Conservation (phyloP, 2,888 invertebrate species). For the Eupithecia abbreviata region DNA sequence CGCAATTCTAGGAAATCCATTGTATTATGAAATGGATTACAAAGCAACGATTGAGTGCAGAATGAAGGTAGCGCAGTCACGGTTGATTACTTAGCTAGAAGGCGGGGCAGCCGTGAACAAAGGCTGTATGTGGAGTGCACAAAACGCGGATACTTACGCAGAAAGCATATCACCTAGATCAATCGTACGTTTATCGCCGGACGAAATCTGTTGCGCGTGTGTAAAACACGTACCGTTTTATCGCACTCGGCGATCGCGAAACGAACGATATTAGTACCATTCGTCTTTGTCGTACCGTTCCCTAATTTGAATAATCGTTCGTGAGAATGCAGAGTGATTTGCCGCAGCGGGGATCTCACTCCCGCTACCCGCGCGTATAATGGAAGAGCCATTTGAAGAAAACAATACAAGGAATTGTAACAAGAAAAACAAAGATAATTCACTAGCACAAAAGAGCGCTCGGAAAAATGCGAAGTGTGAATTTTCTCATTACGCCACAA, state of each 20-base stretch:
- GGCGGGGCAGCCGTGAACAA: slow-evolving; percentile 53
- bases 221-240: slow-evolving; percentile 74
- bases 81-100: slow-evolving; percentile 29
- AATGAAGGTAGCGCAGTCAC: slow-evolving; percentile 24
- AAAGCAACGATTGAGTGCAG: slow-evolving; percentile 20
- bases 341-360: slow-evolving; percentile 62
- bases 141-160: slow-evolving; percentile 79
- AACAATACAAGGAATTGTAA: slow-evolving; percentile 45
- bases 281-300: slow-evolving; percentile 83
- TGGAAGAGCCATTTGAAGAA: slow-evolving; percentile 36
- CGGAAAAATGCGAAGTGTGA: slow-evolving; percentile 74
- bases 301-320: slow-evolving; percentile 83
- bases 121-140: slow-evolving; percentile 62
- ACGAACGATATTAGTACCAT: slow-evolving; percentile 81
- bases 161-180: slow-evolving; percentile 79
- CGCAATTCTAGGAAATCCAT: slow-evolving; percentile 13
- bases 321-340: slow-evolving; percentile 80
- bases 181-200: slow-evolving; percentile 77
- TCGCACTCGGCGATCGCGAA: slow-evolving; percentile 73
- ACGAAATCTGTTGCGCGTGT: slow-evolving; percentile 79
- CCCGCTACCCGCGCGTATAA: slow-evolving; percentile 28
- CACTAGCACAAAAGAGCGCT: slow-evolving; percentile 59
- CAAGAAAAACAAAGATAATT: slow-evolving; percentile 53
- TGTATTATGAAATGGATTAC: slow-evolving; percentile 23
- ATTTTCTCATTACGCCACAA: slow-evolving; percentile 81